Conservation (phyloP, 2,888 invertebrate genomes). For the Aphrophora alni region DNA sequence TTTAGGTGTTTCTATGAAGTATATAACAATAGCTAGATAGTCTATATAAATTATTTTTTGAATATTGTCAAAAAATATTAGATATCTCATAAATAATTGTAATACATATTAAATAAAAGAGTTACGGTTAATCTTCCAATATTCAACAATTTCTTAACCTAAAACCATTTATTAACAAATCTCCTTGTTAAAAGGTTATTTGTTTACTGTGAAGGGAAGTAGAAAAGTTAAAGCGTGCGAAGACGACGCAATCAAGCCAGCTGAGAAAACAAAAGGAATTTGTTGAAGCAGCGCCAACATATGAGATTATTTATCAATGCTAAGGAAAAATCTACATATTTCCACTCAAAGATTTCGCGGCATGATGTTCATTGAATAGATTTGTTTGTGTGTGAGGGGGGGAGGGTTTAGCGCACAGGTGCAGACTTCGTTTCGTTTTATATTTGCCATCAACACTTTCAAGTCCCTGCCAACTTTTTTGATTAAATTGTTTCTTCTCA, state of each 20-base stretch:
- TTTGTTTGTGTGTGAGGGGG: background rate
- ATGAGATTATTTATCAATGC: constrained; percentile 4
- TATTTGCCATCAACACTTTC: background rate
- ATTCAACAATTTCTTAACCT: too few species aligned
- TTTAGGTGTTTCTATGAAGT: too few species aligned
- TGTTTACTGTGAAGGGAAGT: background rate
- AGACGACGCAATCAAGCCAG: background rate
- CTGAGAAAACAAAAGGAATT: background rate
- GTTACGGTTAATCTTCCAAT: too few species aligned
- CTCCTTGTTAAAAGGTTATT: background rate
- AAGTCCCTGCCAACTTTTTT: background rate
- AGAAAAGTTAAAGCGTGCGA: background rate
- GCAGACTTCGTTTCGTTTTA: background rate
- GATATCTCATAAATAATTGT: too few species aligned
- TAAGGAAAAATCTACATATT: background rate
- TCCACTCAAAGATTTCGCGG: background rate
- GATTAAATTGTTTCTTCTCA: constrained; percentile 5
- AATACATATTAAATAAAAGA: too few species aligned
- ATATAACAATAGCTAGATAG: too few species aligned
- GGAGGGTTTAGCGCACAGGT: background rate
- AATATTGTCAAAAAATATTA: too few species aligned
- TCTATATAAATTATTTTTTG: too few species aligned
- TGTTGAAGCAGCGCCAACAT: background rate
- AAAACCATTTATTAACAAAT: too few species aligned
- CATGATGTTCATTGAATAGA: background rate